Conservation (phyloP, 2,113 vertebrate species). For the Hiodon alosoides region DNA sequence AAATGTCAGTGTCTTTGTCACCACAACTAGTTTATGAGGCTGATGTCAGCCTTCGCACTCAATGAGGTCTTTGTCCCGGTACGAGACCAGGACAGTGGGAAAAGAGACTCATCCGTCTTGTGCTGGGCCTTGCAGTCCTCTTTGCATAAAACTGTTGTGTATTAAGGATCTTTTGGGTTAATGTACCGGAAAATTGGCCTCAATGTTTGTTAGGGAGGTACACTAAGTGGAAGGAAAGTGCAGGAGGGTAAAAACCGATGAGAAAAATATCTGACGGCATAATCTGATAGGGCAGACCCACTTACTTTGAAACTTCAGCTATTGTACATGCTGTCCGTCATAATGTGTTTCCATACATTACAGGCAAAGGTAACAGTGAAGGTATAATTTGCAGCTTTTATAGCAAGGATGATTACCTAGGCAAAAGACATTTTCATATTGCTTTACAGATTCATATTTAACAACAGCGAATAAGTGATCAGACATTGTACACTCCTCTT, state of each 20-base stretch:
- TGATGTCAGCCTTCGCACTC: conserved; percentile 96
- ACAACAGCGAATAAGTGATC: too few species aligned
- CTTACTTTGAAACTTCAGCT: neutral
- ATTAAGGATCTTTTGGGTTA: conserved; percentile 93
- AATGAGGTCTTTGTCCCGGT: conserved; percentile 96
- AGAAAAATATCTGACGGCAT: too few species aligned
- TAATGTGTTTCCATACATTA: neutral
- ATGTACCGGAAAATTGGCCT: conserved; percentile 99
- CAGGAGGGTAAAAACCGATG: conserved; percentile 24
- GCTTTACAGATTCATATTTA: too few species aligned
- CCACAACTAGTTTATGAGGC: conserved; percentile 98
- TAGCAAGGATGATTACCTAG: neutral
- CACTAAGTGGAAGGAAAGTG: conserved; percentile 87
- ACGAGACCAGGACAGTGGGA: conserved; percentile 93
- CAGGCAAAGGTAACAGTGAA: neutral
- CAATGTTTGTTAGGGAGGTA: conserved; percentile 94
- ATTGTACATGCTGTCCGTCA: neutral
- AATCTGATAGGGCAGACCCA: neutral
- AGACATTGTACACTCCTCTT: too few species aligned
- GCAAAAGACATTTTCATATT: too few species aligned
- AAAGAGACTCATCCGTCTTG: conserved; percentile 96
- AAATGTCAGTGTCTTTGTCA: conserved; percentile 97
- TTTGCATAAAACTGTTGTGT: conserved; percentile 70
- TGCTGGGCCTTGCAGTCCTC: conserved; percentile 66
- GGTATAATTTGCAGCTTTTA: neutral